Evolutionary conservation across 1,140 invertebrate species (phyloP).

Genomic region (Drosophila obscura): DNA sequence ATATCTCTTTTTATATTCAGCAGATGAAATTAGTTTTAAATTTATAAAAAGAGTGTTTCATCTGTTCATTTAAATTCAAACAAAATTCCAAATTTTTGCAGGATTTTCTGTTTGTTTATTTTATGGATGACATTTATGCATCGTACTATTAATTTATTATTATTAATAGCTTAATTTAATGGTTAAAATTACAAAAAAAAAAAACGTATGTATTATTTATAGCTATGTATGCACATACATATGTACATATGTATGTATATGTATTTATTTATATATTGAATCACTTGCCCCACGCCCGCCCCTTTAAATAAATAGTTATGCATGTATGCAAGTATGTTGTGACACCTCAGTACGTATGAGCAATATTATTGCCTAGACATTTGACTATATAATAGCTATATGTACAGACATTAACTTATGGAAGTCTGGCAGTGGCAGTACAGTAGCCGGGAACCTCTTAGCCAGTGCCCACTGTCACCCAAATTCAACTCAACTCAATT

Average conservation of each 20-base stretch:
- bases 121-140: conserved; percentile 52
- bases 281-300: neutral
- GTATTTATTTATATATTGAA: conserved; percentile 13
- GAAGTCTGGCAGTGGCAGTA: conserved; percentile 51
- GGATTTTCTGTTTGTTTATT: conserved; percentile 66
- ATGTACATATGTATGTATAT: neutral
- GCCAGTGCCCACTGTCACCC: conserved; percentile 31
- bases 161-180: conserved; percentile 46
- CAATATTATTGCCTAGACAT: conserved; percentile 72
- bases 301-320: too few species aligned
- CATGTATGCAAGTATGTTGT: conserved; percentile 14
- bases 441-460: neutral
- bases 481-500: conserved; percentile 19
- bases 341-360: conserved; percentile 69
- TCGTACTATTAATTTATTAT: conserved; percentile 31
- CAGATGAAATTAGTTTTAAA: neutral
- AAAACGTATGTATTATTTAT: conserved; percentile 11
- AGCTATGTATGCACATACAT: conserved; percentile 4
- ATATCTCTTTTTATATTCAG: too few species aligned
- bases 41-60: neutral
- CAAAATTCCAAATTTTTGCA: too few species aligned
- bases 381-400: conserved; percentile 62
- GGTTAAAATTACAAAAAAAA: conserved; percentile 54
- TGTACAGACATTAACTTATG: conserved; percentile 49
- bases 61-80: too few species aligned